A percentile compares a stretch with the other conserved stretches of the same genome.
Evolutionary conservation across 2,888 invertebrate species (phyloP).

Genomic region (Balanococcus diminutus): DNA sequence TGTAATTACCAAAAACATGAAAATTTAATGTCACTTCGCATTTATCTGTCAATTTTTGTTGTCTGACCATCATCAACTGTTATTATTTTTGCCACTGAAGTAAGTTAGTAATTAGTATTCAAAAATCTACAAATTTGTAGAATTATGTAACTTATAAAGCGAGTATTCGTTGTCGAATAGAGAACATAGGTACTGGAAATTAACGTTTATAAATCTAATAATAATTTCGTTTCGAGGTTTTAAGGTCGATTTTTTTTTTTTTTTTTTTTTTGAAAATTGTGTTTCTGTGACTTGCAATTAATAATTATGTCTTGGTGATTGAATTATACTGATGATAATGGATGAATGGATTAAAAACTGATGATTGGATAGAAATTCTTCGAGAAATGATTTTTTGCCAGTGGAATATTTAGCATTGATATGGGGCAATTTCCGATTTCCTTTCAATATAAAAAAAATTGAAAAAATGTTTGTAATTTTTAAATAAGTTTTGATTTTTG

Average conservation of each 20-base stretch:
- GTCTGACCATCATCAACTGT: neutral
- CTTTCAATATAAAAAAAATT: no score
- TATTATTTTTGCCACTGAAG: slow-evolving; percentile 9
- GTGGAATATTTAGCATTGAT: no score
- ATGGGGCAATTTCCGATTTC: no score
- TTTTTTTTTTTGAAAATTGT: neutral
- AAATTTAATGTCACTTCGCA: neutral
- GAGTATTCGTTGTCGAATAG: neutral
- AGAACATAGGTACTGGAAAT: slow-evolving; percentile 9
- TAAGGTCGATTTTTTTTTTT: neutral
- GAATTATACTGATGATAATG: no score
- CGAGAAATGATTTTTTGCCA: no score
- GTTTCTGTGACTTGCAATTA: neutral
- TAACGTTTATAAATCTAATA: neutral
- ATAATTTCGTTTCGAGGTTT: neutral
- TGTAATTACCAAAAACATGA: neutral
- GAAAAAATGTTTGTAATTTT: no score
- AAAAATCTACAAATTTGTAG: neutral
- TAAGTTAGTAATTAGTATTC: neutral
- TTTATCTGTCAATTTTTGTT: neutral
- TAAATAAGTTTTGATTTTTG: no score
- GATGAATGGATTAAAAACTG: no score
- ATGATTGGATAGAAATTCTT: no score
- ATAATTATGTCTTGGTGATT: no score
- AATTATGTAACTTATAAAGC: neutral